Conservation (phyloP, 53 echinoderm and acorn worm genomes). For the Paracentrotus lividus region DNA sequence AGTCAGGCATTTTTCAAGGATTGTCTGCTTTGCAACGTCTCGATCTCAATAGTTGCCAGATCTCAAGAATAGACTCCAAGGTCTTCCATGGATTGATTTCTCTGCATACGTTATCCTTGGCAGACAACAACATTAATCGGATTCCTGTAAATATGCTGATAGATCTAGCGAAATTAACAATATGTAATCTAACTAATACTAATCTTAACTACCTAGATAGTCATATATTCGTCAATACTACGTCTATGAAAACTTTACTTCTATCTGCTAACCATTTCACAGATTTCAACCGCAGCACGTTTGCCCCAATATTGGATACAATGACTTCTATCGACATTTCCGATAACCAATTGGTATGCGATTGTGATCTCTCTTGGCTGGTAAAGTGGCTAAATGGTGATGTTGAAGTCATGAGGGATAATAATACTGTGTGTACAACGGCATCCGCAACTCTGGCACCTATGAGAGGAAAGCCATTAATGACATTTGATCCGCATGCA, state of each 20-base stretch:
- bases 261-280: background rate
- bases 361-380: background rate
- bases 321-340: background rate
- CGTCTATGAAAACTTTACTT: background rate
- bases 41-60: background rate
- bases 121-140: background rate
- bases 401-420: background rate
- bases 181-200: background rate
- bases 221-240: background rate
- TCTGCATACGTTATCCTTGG: background rate
- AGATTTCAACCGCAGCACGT: conserved; percentile 1
- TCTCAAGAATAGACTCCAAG: background rate
- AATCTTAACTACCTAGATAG: background rate
- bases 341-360: background rate
- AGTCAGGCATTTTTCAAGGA: background rate
- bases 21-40: background rate
- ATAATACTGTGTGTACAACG: background rate
- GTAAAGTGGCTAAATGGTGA: background rate
- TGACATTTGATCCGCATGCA: background rate
- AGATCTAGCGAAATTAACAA: background rate
- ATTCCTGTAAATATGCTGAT: background rate
- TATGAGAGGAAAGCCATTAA: background rate
- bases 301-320: background rate
- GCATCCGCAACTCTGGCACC: background rate
- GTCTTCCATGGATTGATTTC: background rate